Conservation (phyloP, 1,140 invertebrate genomes). For the Bombyx mori region DNA sequence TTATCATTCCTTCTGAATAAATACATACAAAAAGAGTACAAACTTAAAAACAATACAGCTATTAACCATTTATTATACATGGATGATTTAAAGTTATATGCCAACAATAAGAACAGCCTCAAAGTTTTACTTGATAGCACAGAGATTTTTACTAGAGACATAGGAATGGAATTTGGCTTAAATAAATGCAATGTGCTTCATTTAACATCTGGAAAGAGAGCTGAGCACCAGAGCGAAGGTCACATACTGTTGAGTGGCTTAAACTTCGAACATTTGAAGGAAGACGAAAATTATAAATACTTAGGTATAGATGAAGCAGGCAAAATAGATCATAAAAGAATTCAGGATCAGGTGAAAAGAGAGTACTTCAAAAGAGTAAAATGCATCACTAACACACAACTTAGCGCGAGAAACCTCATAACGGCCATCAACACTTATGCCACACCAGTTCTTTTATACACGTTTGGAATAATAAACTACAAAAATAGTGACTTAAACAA, state of each 20-base stretch:
- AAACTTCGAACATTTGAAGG: too few species aligned
- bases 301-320: neutral
- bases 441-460: slow-evolving; percentile 9
- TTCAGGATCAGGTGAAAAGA: neutral
- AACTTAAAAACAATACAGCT: neutral
- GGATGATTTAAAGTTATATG: slow-evolving; percentile 13
- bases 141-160: neutral
- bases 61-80: slow-evolving; percentile 12
- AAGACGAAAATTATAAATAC: neutral
- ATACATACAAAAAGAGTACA: slow-evolving; percentile 5
- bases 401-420: slow-evolving; percentile 13
- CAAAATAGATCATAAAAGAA: neutral
- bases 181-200: neutral
- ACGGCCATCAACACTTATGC: slow-evolving; percentile 12
- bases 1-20: slow-evolving; percentile 6
- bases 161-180: slow-evolving; percentile 1
- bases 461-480: slow-evolving; percentile 19
- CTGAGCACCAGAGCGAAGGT: neutral
- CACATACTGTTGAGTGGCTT: neutral
- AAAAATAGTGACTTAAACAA: slow-evolving; percentile 16
- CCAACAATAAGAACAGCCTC: slow-evolving; percentile 8
- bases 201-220: neutral
- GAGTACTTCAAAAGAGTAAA: neutral
- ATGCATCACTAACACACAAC: slow-evolving; percentile 1
- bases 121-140: neutral